These are phyloP conservation scores for Poeciliopsis turrubarensis DNA, from an alignment of 2,113 vertebrate species.

Conservation along the genomic window DNA sequence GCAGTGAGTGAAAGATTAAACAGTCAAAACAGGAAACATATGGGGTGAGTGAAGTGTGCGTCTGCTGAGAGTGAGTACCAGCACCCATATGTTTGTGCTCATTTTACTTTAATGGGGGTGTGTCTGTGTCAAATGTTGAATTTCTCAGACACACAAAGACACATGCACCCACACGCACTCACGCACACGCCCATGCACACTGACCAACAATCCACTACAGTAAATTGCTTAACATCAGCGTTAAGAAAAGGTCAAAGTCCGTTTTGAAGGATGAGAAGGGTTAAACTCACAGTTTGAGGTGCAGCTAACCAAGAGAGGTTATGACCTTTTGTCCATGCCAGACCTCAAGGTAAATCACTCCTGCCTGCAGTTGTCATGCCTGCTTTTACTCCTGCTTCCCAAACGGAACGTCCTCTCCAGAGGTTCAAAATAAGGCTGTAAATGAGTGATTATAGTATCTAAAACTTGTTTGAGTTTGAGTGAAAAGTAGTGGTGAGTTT, in stretches of 20 bases:
- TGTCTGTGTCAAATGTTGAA: constrained; percentile 25
- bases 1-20: constrained; percentile 65
- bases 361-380: constrained; percentile 9
- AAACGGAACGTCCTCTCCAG: constrained; percentile 12
- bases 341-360: constrained; percentile 42
- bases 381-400: constrained; percentile 19
- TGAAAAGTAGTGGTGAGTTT: too few relatives aligned
- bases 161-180: background rate
- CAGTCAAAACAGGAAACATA: constrained; percentile 59
- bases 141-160: constrained; percentile 1
- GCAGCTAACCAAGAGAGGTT: constrained; percentile 62
- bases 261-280: constrained; percentile 64
- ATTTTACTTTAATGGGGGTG: constrained; percentile 1
- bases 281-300: constrained; percentile 69
- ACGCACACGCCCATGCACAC: background rate
- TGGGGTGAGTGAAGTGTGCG: constrained; percentile 48
- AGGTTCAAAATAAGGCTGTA: constrained; percentile 51
- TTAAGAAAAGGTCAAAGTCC: constrained; percentile 63
- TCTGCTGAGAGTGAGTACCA: constrained; percentile 7
- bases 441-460: constrained; percentile 44
- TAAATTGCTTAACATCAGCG: constrained; percentile 59
- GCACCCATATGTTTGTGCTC: constrained; percentile 8
- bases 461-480: too few relatives aligned
- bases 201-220: constrained; percentile 44
- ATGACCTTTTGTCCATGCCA: constrained; percentile 56